Base-by-base conservation (phyloP, 2,113 vertebrate species). In the Cettia cetti region DNA sequence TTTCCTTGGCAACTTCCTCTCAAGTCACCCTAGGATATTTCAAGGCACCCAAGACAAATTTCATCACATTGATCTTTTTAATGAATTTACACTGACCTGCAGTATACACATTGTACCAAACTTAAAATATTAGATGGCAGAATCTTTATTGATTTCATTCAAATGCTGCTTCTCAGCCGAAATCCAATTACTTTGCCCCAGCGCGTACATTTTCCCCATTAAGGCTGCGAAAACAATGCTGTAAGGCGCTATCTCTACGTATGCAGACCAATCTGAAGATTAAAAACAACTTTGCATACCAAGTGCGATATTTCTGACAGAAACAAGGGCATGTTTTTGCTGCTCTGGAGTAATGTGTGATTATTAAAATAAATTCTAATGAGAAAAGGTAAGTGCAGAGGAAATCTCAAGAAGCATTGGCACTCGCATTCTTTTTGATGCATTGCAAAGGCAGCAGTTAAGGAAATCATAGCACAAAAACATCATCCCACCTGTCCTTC, bases 71-170 rank as follows among this genome's bases (percentile, higher is more conserved):
- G 93, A 97, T 96, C 82, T 81, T 90, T 92, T 83, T 94, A 97
- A 96, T 86, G 93, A 96, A 93, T 96, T 94, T 95, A 86, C 75
- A 24, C 93, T 96, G 94, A 94, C 95, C 88, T 89, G 82, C 56
- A 75, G 71, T 88, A 80, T 56, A 80, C 82, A 59, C 82, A 47
- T 92, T 81, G 88, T 89, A 92, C 92, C 49, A 56, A 92, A 94
- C 75, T 93, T 97, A 95, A 96, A 95, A 94, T 97, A 96, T 95
- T 95, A 96, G 94, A 95, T 93, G 85, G 88, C 94, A 96, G 80
- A 94, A 81, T 92, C 90, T 93, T 93, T 94, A 97, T 93, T 93
- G 96, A 96, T 96, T 92, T 82, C 76, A 94, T 96, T 94, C 85
- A 96, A 97, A 93, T 92, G 68, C 90, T 75, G 69, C 92, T 95